These are phyloP conservation scores for Rhinopomastus cyanomelas DNA, from an alignment of 2,113 vertebrate species.

Conservation along the genomic window DNA sequence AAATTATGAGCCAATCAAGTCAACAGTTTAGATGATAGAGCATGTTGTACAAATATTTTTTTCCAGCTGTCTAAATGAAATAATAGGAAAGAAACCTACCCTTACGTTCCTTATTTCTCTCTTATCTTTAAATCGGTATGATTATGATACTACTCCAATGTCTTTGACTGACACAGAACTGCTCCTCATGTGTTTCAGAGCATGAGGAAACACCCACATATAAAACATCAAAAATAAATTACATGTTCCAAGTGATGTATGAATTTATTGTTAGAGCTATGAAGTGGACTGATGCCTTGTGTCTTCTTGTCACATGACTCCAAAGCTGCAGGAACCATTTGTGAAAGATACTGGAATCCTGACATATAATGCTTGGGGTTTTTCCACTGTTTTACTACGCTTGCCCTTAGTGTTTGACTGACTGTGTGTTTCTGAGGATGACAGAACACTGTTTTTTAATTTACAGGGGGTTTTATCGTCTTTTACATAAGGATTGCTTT, in stretches of 20 bases:
- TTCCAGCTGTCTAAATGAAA: not conserved
- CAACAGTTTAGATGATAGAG: not conserved
- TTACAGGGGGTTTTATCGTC: slow-evolving; percentile 32
- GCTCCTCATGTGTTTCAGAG: not conserved
- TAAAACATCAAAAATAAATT: not conserved
- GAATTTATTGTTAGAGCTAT: not conserved
- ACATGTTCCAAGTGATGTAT: not conserved
- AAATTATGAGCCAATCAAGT: not conserved
- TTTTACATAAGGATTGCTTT: slow-evolving; percentile 58
- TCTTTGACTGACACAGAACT: not conserved
- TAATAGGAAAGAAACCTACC: not conserved
- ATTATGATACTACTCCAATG: not conserved
- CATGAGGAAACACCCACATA: not conserved
- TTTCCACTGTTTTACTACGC: slow-evolving; percentile 50
- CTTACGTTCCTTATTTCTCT: not conserved
- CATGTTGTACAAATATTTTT: not conserved
- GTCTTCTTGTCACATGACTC: not conserved
- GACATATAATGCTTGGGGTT: slow-evolving; percentile 9
- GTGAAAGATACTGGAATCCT: not conserved
- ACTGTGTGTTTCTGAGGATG: slow-evolving; percentile 33
- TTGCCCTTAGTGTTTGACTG: slow-evolving; percentile 44
- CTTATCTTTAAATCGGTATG: not conserved
- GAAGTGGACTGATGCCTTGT: not conserved
- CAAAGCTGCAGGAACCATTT: not conserved
- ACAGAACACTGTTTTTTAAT: slow-evolving; percentile 50